Evolutionary conservation across 2,888 invertebrate genomes (phyloP).

Genomic region (Drosophila tripunctata): DNA sequence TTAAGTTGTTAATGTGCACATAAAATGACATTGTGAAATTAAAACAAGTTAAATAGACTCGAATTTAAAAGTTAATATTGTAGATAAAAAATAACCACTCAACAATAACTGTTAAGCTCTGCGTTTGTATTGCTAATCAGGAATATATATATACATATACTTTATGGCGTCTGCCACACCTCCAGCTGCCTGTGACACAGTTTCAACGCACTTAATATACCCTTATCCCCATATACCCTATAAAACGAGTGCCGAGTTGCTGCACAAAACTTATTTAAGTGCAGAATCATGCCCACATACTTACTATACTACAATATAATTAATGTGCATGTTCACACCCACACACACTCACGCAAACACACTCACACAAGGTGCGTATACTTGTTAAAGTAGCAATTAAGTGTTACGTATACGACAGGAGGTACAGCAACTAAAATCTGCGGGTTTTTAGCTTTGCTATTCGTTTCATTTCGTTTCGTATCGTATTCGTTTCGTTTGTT

Average conservation of each 20-base stretch:
- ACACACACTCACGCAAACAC: neutral
- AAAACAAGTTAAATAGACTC: constrained; percentile 24
- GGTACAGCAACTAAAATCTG: constrained; percentile 21
- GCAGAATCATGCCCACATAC: constrained; percentile 53
- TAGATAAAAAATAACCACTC: neutral
- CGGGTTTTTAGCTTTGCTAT: constrained; percentile 15
- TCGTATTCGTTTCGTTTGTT: constrained; percentile 69
- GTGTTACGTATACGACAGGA: constrained; percentile 60
- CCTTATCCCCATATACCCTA: too few relatives aligned
- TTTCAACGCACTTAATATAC: too few relatives aligned
- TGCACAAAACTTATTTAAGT: constrained; percentile 45
- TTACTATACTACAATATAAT: constrained; percentile 42
- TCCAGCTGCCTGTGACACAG: too few relatives aligned
- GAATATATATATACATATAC: too few relatives aligned
- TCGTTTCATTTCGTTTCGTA: constrained; percentile 14
- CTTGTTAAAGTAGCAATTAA: constrained; percentile 67
- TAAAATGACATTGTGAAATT: constrained; percentile 26
- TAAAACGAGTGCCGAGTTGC: constrained; percentile 50
- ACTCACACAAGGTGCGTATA: constrained; percentile 1
- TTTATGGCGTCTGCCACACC: too few relatives aligned
- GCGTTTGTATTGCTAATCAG: too few relatives aligned
- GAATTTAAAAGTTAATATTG: too few relatives aligned
- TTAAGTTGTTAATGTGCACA: constrained; percentile 42
- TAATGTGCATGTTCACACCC: constrained; percentile 40
- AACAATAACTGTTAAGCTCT: neutral